Evolutionary conservation across 2,113 vertebrate species (phyloP), one percentile per base, ranked within the genome.

Genomic region (Piliocolobus tephrosceles): DNA sequence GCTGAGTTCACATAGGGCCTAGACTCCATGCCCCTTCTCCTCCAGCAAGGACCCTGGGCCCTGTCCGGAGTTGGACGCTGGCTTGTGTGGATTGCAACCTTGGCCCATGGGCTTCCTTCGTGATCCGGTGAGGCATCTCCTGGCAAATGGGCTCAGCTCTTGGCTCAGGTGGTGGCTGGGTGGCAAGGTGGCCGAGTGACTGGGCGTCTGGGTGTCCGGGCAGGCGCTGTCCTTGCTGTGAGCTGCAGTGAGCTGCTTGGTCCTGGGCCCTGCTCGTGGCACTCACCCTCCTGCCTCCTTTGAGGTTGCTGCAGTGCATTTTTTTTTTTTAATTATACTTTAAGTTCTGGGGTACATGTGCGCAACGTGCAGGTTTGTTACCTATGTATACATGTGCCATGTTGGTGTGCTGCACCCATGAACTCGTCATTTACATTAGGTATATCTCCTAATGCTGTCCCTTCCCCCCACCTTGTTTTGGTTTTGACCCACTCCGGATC

Each of bases 1-100:
- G 66, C 45, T 27, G 17, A 3, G 8, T 55, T 45, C 3, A 0
- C 20, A 1, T 32, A 14, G 5, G 11, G 27, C 35, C 35, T n/a
- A 75, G 17, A 45, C 22, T 73, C 16, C 11, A 11, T 10, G 23
- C n/a, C n/a, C 55, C 52, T 30, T 6, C 11, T n/a, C 32, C 32
- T 25, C 57, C 66, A 22, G 43, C 25, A 40, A 52, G 64, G 84
- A 38, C 55, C 61, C 27, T 64, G 61, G 61, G 61, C 61, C 2
- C 52, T 6, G 5, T 32, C 76, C 17, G 5, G 38, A 73, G 38
- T 50, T 38, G 18, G 68, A 22, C 2, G 6, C 32, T 55, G 12
- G 3, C 55, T 6, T 6, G 32, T 8, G 17, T 64, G 50, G 30
- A 20, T 73, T 13, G n/a, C 22, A 57, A 22, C 20, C 20, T 30